Conservation (phyloP, 2,113 vertebrate species). For the Microtus richardsoni region DNA sequence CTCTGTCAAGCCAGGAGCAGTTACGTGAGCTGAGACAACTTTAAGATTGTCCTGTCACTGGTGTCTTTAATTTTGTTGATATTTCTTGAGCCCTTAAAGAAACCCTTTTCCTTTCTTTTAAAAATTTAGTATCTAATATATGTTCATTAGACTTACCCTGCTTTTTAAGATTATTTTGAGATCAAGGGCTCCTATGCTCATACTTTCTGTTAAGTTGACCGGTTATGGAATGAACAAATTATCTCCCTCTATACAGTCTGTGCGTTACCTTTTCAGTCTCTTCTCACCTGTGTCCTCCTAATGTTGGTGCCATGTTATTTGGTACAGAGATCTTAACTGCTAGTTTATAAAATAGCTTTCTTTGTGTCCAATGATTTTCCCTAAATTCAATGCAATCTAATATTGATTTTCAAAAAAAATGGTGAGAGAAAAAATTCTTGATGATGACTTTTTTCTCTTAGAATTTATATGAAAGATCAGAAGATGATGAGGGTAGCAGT, state of each 20-base stretch:
- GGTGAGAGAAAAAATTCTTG: not conserved
- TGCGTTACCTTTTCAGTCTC: not conserved
- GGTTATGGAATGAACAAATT: not conserved
- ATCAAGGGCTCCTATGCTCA: not conserved
- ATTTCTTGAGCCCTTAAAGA: not conserved
- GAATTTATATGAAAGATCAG: not conserved
- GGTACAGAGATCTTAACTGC: not conserved
- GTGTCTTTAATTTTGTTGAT: slow-evolving; percentile 11
- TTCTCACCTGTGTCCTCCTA: not conserved
- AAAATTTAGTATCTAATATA: not conserved
- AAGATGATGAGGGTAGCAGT: not conserved
- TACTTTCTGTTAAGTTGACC: not conserved
- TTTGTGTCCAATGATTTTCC: not conserved
- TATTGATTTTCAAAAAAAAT: not conserved
- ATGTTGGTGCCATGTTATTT: slow-evolving; percentile 13
- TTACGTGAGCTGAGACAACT: not conserved
- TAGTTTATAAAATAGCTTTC: not conserved
- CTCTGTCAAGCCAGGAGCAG: not conserved
- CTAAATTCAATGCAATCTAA: not conserved
- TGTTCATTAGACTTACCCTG: not conserved
- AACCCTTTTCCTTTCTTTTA: not conserved
- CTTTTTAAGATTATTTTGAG: not conserved
- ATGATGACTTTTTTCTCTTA: slow-evolving; percentile 34
- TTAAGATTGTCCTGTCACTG: not conserved
- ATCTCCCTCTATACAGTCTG: not conserved